Percentiles rank a stretch among this genome's conserved stretches.
These are phyloP conservation scores for Lasaia peninsularis DNA, from an alignment of 1,140 invertebrate species.

Conservation along the genomic window DNA sequence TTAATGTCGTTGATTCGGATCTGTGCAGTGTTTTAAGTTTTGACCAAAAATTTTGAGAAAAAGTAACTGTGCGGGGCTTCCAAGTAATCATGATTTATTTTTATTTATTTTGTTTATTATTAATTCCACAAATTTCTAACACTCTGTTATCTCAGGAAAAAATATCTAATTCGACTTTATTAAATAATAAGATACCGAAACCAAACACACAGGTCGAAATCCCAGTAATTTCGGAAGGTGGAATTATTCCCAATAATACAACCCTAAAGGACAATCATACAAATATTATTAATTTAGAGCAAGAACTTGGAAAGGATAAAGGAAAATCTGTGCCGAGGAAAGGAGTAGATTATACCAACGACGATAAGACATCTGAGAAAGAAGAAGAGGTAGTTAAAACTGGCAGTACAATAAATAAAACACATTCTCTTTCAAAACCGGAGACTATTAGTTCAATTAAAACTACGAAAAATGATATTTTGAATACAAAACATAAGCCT, in stretches of 20 bases:
- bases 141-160: background rate
- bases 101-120: too few relatives aligned
- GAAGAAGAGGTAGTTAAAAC: background rate
- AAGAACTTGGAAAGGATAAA: slow-evolving; percentile 38
- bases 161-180: background rate
- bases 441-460: background rate
- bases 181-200: background rate
- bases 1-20: too few relatives aligned
- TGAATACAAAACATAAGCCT: slow-evolving; percentile 30
- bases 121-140: too few relatives aligned
- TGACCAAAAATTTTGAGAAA: too few relatives aligned
- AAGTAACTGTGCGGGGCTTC: too few relatives aligned
- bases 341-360: slow-evolving; percentile 34
- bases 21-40: too few relatives aligned
- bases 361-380: background rate
- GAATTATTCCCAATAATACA: slow-evolving; percentile 1
- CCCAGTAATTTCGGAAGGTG: background rate
- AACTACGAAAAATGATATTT: background rate
- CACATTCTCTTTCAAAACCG: background rate
- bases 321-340: slow-evolving; percentile 44
- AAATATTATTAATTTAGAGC: slow-evolving; percentile 37
- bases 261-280: slow-evolving; percentile 32
- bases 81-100: too few relatives aligned
- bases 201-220: background rate
- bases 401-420: background rate